Base-by-base conservation (phyloP, 1,140 invertebrate genomes). In the Drosophila equinoxialis region DNA sequence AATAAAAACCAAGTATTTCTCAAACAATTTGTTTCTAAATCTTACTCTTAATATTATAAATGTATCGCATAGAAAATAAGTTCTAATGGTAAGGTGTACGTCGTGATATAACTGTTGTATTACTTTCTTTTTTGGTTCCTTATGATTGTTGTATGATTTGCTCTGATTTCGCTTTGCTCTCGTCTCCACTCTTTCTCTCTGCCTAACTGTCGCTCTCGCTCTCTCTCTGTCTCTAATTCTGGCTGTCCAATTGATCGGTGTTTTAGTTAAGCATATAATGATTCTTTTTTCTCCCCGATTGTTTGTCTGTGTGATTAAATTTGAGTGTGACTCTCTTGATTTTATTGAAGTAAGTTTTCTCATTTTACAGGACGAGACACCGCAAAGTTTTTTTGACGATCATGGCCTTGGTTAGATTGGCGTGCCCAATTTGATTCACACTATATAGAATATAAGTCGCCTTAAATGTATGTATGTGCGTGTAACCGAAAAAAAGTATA, bases 371-470 rank as follows among this genome's bases (percentile, higher is more conserved):
- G 98, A 99, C 93, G 98, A 99, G 94, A 99, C 98, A 48, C 98
- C 98, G 57, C 98, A 99, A 94, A 98, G 98, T 90, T 98, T 99
- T 93, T 99, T 99, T 93, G 98, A 99, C 93, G 98, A 99, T 94
- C 98, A 99, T 92, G 98, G 98, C 74, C 95, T 99, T 79, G 98
- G 98, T 90, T 99, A 97, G 81, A 63, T 55, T 66, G 76, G 42
- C 55, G 37, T 33, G 13, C 42, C 51, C 48, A 65, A 13, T 33
- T 70, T 51, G 68, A 57, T 71, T 59, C 33, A 68, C 69, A 51
- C 65, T 60, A 63, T 79, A 83, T 54, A 76, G 37, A 39, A 39
- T 39, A 39, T 39, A 87, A 87, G 76, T 89, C 81, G 83, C 89
- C 85, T 90, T 90, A 81, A 80, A 61, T 66, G 58, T 66, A 17